These are phyloP conservation scores for Trematomus bernacchii DNA, from an alignment of 2,797 vertebrate species.

Conservation along the genomic window DNA sequence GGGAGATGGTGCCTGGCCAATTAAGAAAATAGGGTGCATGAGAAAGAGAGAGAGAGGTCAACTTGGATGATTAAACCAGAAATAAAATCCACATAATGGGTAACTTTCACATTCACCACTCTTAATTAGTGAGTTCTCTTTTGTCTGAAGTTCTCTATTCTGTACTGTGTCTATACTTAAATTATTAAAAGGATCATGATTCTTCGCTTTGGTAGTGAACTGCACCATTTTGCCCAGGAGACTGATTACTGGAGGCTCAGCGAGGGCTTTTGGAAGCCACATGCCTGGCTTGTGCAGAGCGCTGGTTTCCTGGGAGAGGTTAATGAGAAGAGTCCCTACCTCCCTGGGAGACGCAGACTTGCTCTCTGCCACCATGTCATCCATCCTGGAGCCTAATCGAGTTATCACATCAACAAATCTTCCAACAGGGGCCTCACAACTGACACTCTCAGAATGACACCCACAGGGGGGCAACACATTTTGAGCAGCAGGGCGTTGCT, in stretches of 20 bases:
- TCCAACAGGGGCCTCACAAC: conserved; percentile 78
- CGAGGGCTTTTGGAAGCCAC: conserved; percentile 64
- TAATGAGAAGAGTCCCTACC: conserved; percentile 61
- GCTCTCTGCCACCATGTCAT: conserved; percentile 73
- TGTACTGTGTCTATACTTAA: conserved; percentile 51
- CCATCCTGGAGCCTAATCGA: conserved; percentile 86
- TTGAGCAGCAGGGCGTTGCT: conserved; percentile 90
- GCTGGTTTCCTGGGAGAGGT: conserved; percentile 71
- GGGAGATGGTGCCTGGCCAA: conserved; percentile 69
- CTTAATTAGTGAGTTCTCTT: conserved; percentile 76
- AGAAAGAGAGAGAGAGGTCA: conserved; percentile 30
- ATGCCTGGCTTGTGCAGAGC: conserved; percentile 71
- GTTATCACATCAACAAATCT: conserved; percentile 92
- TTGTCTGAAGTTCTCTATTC: conserved; percentile 59
- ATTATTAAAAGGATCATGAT: conserved; percentile 66
- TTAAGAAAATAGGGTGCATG: conserved; percentile 59
- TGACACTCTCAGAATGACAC: conserved; percentile 86
- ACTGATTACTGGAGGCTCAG: conserved; percentile 65
- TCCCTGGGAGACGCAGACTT: conserved; percentile 66
- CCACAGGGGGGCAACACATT: conserved; percentile 91
- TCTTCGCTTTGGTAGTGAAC: conserved; percentile 61
- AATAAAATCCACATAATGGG: conserved; percentile 72
- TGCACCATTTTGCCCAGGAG: conserved; percentile 48
- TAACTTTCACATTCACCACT: conserved; percentile 63
- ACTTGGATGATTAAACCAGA: conserved; percentile 63